A percentile compares a stretch with the other conserved stretches of the same genome.
These are phyloP conservation scores for Pluvianellus socialis DNA, from an alignment of 2,113 vertebrate genomes.

Conservation along the genomic window DNA sequence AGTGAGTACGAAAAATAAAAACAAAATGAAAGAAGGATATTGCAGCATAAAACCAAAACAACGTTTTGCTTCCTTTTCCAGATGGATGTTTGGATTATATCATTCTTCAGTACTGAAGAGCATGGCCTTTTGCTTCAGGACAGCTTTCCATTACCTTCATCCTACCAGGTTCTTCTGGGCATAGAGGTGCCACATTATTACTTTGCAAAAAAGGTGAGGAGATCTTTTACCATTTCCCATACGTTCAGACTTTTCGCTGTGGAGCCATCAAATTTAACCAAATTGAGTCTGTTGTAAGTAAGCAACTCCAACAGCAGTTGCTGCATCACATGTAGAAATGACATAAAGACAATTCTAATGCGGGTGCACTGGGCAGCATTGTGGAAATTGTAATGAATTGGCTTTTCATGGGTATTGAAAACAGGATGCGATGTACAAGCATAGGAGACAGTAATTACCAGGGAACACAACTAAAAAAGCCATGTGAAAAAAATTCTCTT, in stretches of 20 bases:
- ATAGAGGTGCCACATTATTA: slow-evolving; percentile 91
- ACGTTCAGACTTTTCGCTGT: not conserved
- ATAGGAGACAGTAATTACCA: not conserved
- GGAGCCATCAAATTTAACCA: not conserved
- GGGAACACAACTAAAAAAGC: not conserved
- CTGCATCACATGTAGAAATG: not conserved
- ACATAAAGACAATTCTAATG: not conserved
- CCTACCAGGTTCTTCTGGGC: slow-evolving; percentile 84
- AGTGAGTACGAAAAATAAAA: slow-evolving; percentile 8
- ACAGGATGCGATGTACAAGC: rapidly evolving
- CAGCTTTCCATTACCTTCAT: slow-evolving; percentile 79
- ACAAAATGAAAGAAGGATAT: not conserved
- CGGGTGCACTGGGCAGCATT: not conserved
- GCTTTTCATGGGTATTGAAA: not conserved
- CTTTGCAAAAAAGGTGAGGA: slow-evolving; percentile 89
- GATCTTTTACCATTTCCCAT: not conserved
- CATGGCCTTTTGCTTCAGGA: slow-evolving; percentile 91
- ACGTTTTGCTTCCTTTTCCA: slow-evolving; percentile 58
- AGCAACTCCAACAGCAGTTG: not conserved
- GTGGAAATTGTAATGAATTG: not conserved
- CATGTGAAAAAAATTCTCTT: not conserved
- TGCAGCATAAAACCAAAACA: not conserved
- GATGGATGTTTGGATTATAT: slow-evolving; percentile 83
- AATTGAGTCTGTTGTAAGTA: not conserved
- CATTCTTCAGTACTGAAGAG: slow-evolving; percentile 92